A percentile compares a stretch with the other conserved stretches of the same genome.
Evolutionary conservation across 2,888 invertebrate species (phyloP).

Genomic region (Apodemia zela): DNA sequence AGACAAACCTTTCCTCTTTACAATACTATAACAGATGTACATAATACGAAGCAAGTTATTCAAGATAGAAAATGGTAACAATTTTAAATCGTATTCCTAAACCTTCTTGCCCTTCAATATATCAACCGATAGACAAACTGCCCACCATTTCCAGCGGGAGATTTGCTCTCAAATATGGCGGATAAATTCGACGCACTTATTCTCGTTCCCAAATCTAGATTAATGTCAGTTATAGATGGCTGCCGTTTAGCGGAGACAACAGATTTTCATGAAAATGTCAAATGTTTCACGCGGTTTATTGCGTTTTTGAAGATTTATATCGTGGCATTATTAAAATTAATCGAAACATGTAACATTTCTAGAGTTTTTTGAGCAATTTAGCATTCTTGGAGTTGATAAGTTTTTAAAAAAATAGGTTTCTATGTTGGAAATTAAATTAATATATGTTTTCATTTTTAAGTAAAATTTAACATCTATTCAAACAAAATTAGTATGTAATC

Average conservation of each 20-base stretch:
- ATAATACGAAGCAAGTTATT: no score
- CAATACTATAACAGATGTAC: no score
- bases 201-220: slow-evolving; percentile 13
- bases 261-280: slow-evolving; percentile 15
- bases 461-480: no score
- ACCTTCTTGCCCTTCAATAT: not conserved
- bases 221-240: slow-evolving; percentile 14
- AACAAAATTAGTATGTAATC: no score
- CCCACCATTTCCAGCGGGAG: slow-evolving; percentile 12
- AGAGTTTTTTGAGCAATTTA: no score
- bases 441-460: no score
- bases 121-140: slow-evolving; percentile 10
- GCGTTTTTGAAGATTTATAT: not conserved
- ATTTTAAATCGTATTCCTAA: not conserved
- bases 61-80: not conserved
- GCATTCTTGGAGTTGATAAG: no score
- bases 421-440: no score
- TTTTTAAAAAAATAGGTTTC: no score
- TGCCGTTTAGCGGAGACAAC: slow-evolving; percentile 7
- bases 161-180: slow-evolving; percentile 13
- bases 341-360: not conserved
- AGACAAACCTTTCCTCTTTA: no score
- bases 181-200: slow-evolving; percentile 14
- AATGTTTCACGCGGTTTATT: slow-evolving; percentile 9
- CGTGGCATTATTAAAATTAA: not conserved